Evolutionary conservation across 2,888 invertebrate species (phyloP).

Genomic region (Sympetrum striolatum): DNA sequence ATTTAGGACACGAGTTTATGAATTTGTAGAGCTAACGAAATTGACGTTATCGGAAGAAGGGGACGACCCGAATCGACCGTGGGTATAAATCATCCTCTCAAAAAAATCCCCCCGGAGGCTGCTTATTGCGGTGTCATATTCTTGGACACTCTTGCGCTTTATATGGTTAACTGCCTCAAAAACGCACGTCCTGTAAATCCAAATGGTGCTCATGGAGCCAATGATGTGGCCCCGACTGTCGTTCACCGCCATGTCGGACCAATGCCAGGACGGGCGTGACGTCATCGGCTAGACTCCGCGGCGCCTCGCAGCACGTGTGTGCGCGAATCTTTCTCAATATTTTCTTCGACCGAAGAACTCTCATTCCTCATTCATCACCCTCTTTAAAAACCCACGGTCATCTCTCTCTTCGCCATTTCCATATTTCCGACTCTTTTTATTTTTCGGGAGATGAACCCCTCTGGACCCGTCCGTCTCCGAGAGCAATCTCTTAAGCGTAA

Average conservation of each 20-base stretch:
- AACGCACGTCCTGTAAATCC: not conserved
- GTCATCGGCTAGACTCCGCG: conserved; percentile 21
- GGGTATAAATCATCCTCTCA: too few species aligned
- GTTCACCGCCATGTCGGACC: not conserved
- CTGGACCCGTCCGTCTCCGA: too few species aligned
- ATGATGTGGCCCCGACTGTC: not conserved
- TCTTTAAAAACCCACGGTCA: not conserved
- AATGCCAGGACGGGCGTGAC: not conserved
- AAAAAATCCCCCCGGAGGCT: not conserved
- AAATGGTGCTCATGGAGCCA: not conserved
- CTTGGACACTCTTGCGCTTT: not conserved
- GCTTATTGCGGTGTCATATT: not conserved
- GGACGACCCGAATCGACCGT: too few species aligned
- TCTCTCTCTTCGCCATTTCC: too few species aligned
- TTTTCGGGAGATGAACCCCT: too few species aligned
- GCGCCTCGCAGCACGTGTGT: not conserved
- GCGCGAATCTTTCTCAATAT: not conserved
- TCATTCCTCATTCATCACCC: not conserved
- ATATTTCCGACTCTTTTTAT: too few species aligned
- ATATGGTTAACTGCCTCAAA: not conserved
- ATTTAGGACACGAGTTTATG: too few species aligned
- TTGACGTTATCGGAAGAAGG: too few species aligned
- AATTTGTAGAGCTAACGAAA: too few species aligned
- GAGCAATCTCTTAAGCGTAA: too few species aligned
- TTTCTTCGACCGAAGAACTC: not conserved